phyloP scores from a whole-genome alignment of 2,888 invertebrate species.

The Psylliodes chrysocephalus region DNA sequence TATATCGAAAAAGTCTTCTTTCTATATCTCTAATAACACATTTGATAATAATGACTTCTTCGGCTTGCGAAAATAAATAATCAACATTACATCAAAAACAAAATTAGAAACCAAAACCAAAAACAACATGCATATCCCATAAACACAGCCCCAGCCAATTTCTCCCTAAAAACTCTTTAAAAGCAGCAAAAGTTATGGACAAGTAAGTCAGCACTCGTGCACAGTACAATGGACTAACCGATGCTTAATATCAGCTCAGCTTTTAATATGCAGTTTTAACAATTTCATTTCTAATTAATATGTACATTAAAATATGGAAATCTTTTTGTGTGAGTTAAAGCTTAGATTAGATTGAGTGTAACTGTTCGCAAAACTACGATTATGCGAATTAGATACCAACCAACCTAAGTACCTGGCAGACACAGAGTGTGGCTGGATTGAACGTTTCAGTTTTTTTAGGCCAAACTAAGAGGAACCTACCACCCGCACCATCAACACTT shows the following conservation, averaged over 20 bases:
- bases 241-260: slow-evolving; percentile 66
- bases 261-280: slow-evolving; percentile 65
- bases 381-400: slow-evolving; percentile 30
- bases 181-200: slow-evolving; percentile 53
- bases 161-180: slow-evolving; percentile 34
- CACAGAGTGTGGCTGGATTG: slow-evolving; percentile 43
- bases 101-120: slow-evolving; percentile 5
- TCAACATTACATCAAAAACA: slow-evolving; percentile 12
- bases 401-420: slow-evolving; percentile 34
- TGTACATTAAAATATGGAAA: slow-evolving; percentile 59
- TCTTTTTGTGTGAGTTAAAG: slow-evolving; percentile 62
- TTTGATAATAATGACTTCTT: slow-evolving; percentile 22
- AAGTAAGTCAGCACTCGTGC: slow-evolving; percentile 65
- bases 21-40: slow-evolving; percentile 2
- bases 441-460: slow-evolving; percentile 50
- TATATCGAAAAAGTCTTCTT: neutral
- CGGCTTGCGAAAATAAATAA: slow-evolving; percentile 24
- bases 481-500: slow-evolving; percentile 52
- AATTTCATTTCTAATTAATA: slow-evolving; percentile 61
- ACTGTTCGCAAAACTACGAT: slow-evolving; percentile 39
- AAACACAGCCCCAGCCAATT: slow-evolving; percentile 32
- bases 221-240: slow-evolving; percentile 65
- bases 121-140: slow-evolving; percentile 21
- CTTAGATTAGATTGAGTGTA: slow-evolving; percentile 57
- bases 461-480: slow-evolving; percentile 50